Percentiles rank a stretch among this genome's conserved stretches.
Evolutionary conservation across 2,797 vertebrate species (phyloP).

Genomic region (Geotrypetes seraphini): DNA sequence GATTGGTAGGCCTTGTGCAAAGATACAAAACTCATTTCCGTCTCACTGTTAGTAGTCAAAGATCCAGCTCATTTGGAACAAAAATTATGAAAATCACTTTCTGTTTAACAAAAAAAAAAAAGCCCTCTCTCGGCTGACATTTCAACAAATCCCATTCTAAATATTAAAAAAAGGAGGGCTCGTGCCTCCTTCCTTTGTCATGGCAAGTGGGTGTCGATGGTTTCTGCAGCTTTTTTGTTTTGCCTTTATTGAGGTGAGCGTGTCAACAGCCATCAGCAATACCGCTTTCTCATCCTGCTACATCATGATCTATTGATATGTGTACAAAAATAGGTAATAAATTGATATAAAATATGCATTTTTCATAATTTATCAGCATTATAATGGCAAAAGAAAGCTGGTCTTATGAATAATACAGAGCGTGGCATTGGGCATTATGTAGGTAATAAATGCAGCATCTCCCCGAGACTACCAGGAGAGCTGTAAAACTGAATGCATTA

Average conservation of each 20-base stretch:
- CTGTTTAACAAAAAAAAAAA: constrained; percentile 5
- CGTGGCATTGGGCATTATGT: constrained; percentile 64
- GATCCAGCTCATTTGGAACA: neutral
- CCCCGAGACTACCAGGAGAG: constrained; percentile 65
- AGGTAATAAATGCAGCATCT: constrained; percentile 76
- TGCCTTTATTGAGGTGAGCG: constrained; percentile 27
- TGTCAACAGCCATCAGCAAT: constrained; percentile 43
- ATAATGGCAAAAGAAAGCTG: constrained; percentile 65
- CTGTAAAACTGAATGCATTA: constrained; percentile 77
- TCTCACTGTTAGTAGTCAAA: neutral
- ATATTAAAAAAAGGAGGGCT: constrained; percentile 23
- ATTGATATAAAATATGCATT: constrained; percentile 79
- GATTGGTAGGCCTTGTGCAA: neutral
- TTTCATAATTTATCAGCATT: constrained; percentile 79
- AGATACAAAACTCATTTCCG: neutral
- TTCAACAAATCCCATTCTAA: constrained; percentile 24
- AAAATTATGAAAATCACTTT: constrained; percentile 7
- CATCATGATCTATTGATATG: constrained; percentile 53
- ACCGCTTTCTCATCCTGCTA: constrained; percentile 33
- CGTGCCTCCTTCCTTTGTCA: constrained; percentile 24
- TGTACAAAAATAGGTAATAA: constrained; percentile 67
- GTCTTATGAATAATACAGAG: constrained; percentile 90
- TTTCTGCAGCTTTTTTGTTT: constrained; percentile 33
- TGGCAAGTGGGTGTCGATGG: constrained; percentile 15
- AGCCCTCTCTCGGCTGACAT: constrained; percentile 16